Evolutionary conservation across 1,140 invertebrate species (phyloP).

Genomic region (Panagrolaimus sp.): DNA sequence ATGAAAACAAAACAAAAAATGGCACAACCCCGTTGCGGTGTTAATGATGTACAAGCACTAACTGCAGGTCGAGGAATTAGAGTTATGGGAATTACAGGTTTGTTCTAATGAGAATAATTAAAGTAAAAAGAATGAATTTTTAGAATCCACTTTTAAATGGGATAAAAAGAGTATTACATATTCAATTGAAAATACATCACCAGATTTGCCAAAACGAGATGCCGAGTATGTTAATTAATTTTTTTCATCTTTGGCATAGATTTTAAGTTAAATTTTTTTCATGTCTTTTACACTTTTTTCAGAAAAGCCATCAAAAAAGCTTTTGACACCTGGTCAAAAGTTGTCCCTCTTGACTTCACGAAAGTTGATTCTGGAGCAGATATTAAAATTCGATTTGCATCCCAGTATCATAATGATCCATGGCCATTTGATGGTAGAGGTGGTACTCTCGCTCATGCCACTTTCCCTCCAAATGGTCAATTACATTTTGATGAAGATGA

Average conservation of each 20-base stretch:
- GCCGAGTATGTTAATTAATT: too few relatives aligned
- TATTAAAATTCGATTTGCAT: slow-evolving; percentile 54
- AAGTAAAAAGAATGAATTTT: background rate
- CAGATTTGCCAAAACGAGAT: slow-evolving; percentile 28
- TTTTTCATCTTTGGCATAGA: too few relatives aligned
- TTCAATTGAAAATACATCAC: slow-evolving; percentile 41
- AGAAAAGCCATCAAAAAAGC: slow-evolving; percentile 50
- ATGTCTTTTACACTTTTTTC: background rate
- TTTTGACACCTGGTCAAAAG: slow-evolving; percentile 45
- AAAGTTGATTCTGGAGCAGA: slow-evolving; percentile 36
- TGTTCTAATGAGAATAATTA: background rate
- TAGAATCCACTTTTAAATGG: slow-evolving; percentile 54
- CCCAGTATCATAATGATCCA: slow-evolving; percentile 44
- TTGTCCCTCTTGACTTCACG: slow-evolving; percentile 40
- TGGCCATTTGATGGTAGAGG: slow-evolving; percentile 57
- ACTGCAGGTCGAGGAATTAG: slow-evolving; percentile 1
- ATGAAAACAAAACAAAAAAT: slow-evolving; percentile 36
- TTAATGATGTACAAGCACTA: slow-evolving; percentile 10
- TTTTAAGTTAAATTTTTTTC: too few relatives aligned
- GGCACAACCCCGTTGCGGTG: slow-evolving; percentile 29
- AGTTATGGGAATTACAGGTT: slow-evolving; percentile 6
- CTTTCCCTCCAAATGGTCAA: slow-evolving; percentile 51
- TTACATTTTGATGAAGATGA: slow-evolving; percentile 55
- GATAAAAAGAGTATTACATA: slow-evolving; percentile 48
- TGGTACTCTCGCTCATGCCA: slow-evolving; percentile 54